Base-by-base conservation (phyloP, 2,797 vertebrate species). In the Phalloptychus januarius region DNA sequence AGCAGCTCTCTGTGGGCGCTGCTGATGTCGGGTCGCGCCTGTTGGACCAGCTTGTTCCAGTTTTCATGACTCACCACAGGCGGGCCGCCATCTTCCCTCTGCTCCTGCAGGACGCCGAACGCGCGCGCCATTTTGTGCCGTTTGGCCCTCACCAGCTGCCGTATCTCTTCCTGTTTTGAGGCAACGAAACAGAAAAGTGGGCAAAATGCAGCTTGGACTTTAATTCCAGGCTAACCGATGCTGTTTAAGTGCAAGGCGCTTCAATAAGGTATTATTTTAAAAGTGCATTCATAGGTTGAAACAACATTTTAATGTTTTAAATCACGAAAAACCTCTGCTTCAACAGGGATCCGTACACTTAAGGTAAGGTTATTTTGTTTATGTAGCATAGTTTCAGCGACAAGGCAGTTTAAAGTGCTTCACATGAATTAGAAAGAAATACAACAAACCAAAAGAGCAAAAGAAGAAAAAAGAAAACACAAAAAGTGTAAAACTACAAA, bases 131-230 rank as follows among this genome's bases (percentile, higher is more conserved):
- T 97, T 92, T 99, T 98, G 90, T 94, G 94, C 50, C 92, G 92
- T 81, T 98, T 99, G 91, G 97, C 95, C 88, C 96, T 96, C 4
- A 96, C 97, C 50, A 98, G 95, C 85, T 96, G 96, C 74, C 96
- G 96, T 81, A 99, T 96, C 92, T 99, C 98, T 46, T 98, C 98
- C 98, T 99, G 85, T 52, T 74, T 69, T 75, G 5, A 42, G n/a
- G 52, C 1, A 40, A 5, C 5, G 38, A 23, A 67, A 8, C 5
- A n/a, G 4, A 58, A 58, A 5, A 58, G 13, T 58, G n/a, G 28
- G n/a, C n/a, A 5, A 56, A n/a, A 56, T 4, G 1, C 20, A 58
- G 28, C 56, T 16, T 61, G 13, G 28, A 61, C 28, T 33, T 63
- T 36, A 18, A 18, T 18, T 63, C 3, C 5, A 36, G 18, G 58